Base-by-base conservation (phyloP, 2,888 invertebrate species). In the Nebria brevicollis region DNA sequence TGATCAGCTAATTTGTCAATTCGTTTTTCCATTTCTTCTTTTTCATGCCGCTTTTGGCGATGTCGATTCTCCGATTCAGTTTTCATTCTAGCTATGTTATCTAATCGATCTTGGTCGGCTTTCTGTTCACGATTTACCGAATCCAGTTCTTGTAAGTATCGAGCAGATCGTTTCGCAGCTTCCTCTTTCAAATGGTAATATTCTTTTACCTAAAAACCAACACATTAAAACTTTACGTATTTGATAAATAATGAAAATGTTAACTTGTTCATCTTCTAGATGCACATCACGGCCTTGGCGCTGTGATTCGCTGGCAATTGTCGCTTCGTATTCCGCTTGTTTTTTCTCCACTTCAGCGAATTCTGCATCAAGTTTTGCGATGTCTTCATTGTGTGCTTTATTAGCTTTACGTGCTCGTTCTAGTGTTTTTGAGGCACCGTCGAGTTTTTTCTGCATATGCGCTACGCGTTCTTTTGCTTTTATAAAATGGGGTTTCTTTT, bases 51-150 rank as follows among this genome's bases (percentile, higher is more conserved):
- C 89, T 98, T 96, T 88, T 98, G 97, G 72, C 96, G 94, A 83
- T 97, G 94, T 85, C 96, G 94, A 85, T 96, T 96, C 88, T 97
- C 96, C 13, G 97, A 92, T 84, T 98, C 97, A 1, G 95, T 95
- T 87, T 96, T 95, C 85, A 95, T 94, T 73, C 98, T 91, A 78
- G 93, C 92, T 88, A 98, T 98, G 87, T 98, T 98, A 89, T 99
- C 98, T 64, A 98, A 92, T 13, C 95, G 91, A 90, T 98, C 98
- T 89, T 98, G 98, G 89, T 98, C 98, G 0, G 98, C 94, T 89
- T 99, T 99, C 90, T 99, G 98, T 86, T 98, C 98, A 34, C 99
- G 93, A 90, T 97, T 97, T 20, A 99, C 95, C 0, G 97, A 96
- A 91, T 98, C 98, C 86, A 99, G 91, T 89, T 98, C 95, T 87